Evolutionary conservation across 2,797 vertebrate species (phyloP).

Genomic region (Artibeus lituratus): DNA sequence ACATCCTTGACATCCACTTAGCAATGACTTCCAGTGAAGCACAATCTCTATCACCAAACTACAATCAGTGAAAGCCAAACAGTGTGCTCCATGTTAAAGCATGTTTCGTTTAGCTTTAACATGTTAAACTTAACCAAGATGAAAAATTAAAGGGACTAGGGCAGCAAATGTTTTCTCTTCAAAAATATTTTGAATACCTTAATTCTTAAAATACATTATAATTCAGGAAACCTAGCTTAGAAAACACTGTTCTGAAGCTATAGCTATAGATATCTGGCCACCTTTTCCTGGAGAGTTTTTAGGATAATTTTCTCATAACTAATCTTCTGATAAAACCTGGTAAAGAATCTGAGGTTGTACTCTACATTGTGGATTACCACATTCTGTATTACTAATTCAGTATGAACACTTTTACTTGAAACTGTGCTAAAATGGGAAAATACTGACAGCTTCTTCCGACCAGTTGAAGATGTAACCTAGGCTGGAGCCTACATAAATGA

Average conservation of each 20-base stretch:
- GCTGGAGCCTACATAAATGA: neutral
- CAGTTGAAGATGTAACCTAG: neutral
- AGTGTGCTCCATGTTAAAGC: neutral
- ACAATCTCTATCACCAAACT: neutral
- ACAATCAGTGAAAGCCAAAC: neutral
- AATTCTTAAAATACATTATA: neutral
- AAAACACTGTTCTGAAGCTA: neutral
- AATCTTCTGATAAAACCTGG: neutral
- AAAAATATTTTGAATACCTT: neutral
- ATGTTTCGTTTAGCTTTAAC: neutral
- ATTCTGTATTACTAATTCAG: neutral
- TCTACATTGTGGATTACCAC: neutral
- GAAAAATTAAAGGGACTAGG: neutral
- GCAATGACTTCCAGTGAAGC: neutral
- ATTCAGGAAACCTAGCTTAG: neutral
- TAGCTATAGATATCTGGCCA: neutral
- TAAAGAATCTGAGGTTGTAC: neutral
- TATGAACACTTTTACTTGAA: neutral
- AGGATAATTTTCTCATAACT: neutral
- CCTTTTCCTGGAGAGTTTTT: neutral
- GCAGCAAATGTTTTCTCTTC: neutral
- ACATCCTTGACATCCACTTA: neutral
- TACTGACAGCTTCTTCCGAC: neutral
- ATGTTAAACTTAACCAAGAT: neutral
- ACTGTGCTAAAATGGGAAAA: neutral